Percentiles rank a stretch among this genome's conserved stretches.
Evolutionary conservation across 2,113 vertebrate species (phyloP).

Genomic region (Eulemur rufifrons): DNA sequence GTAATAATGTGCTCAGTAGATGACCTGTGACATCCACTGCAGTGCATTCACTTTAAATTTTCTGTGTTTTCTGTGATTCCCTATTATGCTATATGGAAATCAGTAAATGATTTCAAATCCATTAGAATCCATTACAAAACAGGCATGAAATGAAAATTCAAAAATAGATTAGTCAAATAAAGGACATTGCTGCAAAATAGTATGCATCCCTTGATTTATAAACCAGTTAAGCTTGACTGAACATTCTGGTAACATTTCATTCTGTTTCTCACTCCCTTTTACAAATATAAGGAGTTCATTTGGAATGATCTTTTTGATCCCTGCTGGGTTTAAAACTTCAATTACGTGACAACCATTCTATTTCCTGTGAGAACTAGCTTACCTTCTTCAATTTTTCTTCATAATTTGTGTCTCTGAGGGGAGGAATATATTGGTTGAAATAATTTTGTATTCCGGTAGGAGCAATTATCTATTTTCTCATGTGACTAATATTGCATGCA

Average conservation of each 20-base stretch:
- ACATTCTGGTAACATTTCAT: not conserved
- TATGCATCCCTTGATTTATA: not conserved
- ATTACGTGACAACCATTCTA: not conserved
- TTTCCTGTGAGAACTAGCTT: conserved; percentile 34
- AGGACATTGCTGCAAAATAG: not conserved
- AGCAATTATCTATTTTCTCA: conserved; percentile 70
- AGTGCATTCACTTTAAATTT: not conserved
- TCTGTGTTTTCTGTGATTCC: not conserved
- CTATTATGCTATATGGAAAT: not conserved
- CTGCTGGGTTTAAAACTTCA: conserved; percentile 45
- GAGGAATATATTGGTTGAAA: conserved; percentile 8
- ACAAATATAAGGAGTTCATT: not conserved
- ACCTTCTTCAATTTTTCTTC: conserved; percentile 34
- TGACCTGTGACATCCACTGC: not conserved
- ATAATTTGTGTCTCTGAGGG: conserved; percentile 57
- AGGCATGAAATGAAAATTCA: not conserved
- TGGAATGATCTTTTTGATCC: not conserved
- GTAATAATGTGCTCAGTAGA: not conserved
- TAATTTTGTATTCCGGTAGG: conserved; percentile 46
- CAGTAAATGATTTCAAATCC: not conserved
- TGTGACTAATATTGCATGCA: not conserved
- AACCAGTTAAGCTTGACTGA: not conserved
- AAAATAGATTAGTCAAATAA: not conserved
- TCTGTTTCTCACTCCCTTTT: not conserved
- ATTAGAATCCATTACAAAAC: not conserved